Base-by-base conservation (phyloP, 2,113 vertebrate species). In the Nothoprocta perdicaria region DNA sequence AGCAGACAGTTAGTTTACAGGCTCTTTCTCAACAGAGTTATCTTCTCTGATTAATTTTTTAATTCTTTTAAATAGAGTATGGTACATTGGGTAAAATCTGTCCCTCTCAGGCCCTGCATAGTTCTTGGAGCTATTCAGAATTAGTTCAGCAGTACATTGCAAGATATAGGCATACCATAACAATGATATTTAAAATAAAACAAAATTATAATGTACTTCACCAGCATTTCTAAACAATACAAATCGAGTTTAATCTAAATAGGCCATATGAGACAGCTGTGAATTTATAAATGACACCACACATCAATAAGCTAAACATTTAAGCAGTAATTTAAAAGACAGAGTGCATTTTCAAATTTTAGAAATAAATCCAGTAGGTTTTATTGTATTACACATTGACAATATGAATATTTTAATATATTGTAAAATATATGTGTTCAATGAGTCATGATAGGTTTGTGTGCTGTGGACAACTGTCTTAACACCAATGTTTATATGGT, bases 361-460 rank as follows among this genome's bases (percentile, higher is more conserved):
- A 73, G 62, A 91, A 86, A 93, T 93, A 90, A 93, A 91, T 86
- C 58, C 75, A 77, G 45, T 71, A 76, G 14, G 52, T 92, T 90
- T 75, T 90, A 81, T 91, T 95, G 58, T 91, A 89, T 74, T 87
- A 84, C 68, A 91, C 52, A 95, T 94, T 95, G 95, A 88, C 92
- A 86, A 89, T 82, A 94, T 89, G 94, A 97, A 95, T 94, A 96
- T 91, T 95, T 96, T 93, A 95, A 96, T 94, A 94, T 82, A 90
- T 71, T 95, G 89, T 88, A 95, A 96, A 94, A 89, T 82, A 65
- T 75, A 86, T 69, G 94, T 78, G 94, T 79, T 96, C 94, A 96
- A 94, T 91, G 94, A 89, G 81, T 95, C 93, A 90, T 91, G 76
- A 76, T 94, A 94, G 72, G 88, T 96, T 93, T 95, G 74, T 80